Base-by-base conservation (phyloP, 2,888 invertebrate species). In the Hypena proboscidalis region DNA sequence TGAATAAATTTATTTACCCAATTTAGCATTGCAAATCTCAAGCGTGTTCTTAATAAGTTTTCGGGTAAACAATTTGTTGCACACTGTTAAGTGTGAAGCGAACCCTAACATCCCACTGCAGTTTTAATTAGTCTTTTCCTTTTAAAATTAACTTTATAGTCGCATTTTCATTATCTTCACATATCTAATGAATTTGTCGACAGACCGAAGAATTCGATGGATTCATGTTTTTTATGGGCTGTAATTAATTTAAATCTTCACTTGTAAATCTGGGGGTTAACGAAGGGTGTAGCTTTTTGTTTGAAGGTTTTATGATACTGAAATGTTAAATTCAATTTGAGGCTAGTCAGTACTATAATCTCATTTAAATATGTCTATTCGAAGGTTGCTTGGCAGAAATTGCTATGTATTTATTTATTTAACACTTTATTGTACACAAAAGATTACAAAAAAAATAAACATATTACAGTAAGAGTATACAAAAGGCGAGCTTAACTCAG, bases 61-160 rank as follows among this genome's bases (percentile, higher is more conserved):
- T n/a, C n/a, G n/a, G n/a, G n/a, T 8, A 20, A 26, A 26, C 26
- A 6, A n/a, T 26, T 42, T 19, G 55, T 55, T 45, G 32, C 49
- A 52, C 38, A 43, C 46, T 41, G 49, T 32, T 50, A 37, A 45
- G 44, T 40, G 43, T 6, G n/a, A 34, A 57, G 45, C 58, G 55
- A 47, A 33, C 57, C 57, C 48, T 45, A 47, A 58, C 49, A 23
- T 40, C 33, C 43, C 34, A 47, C 42, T 45, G 34, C 46, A 48
- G n/a, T n/a, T 40, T 22, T 59, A 64, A 62, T 67, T 67, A 50
- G 21, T 7, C n/a, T 41, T 40, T 57, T 58, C 65, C 60, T 57
- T 59, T 37, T 35, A 21, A 57, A 61, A 58, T 52, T 48, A 41
- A 29, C 32, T 53, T 51, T 30, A 44, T 44, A 19, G 26, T 13